Evolutionary conservation across 37 sponge, comb jelly and placozoan species (phyloP).

Genomic region (Halichondria panicea): DNA sequence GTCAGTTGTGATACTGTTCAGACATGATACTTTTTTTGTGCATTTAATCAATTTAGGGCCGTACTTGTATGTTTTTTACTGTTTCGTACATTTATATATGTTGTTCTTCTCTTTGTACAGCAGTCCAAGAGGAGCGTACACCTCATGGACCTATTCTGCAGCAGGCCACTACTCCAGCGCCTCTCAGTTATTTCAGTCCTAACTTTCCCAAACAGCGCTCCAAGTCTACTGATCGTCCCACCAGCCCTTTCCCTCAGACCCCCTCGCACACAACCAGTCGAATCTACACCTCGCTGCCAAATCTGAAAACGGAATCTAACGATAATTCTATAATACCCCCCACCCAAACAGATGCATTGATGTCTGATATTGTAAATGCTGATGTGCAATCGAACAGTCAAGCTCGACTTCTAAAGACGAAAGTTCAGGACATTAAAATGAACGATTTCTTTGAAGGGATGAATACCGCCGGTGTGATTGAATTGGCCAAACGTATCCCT

Average conservation of each 20-base stretch:
- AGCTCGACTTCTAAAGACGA: slow-evolving; percentile 32
- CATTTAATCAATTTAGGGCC: neutral
- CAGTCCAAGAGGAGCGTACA: slow-evolving; percentile 90
- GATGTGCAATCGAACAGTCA: slow-evolving; percentile 67
- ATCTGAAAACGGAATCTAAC: slow-evolving; percentile 65
- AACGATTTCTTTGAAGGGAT: slow-evolving; percentile 76
- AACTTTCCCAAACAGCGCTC: slow-evolving; percentile 49
- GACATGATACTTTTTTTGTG: too few relatives aligned
- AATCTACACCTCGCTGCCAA: slow-evolving; percentile 71
- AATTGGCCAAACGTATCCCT: slow-evolving; percentile 92
- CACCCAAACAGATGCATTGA: slow-evolving; percentile 12
- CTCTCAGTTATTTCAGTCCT: slow-evolving; percentile 37
- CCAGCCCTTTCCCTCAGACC: slow-evolving; percentile 51
- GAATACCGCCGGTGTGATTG: slow-evolving; percentile 80
- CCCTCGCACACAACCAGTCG: slow-evolving; percentile 40
- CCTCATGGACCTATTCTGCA: slow-evolving; percentile 56
- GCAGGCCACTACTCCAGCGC: slow-evolving; percentile 51
- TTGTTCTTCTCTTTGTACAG: slow-evolving; percentile 28
- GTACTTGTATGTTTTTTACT: too few relatives aligned
- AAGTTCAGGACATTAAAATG: slow-evolving; percentile 42
- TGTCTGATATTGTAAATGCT: slow-evolving; percentile 53
- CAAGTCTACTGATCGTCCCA: slow-evolving; percentile 43
- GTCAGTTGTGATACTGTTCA: slow-evolving; percentile 16
- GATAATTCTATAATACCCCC: neutral
- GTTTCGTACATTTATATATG: neutral